phyloP scores from a whole-genome alignment of 2,888 invertebrate genomes.

The Luperina nickerlii region DNA sequence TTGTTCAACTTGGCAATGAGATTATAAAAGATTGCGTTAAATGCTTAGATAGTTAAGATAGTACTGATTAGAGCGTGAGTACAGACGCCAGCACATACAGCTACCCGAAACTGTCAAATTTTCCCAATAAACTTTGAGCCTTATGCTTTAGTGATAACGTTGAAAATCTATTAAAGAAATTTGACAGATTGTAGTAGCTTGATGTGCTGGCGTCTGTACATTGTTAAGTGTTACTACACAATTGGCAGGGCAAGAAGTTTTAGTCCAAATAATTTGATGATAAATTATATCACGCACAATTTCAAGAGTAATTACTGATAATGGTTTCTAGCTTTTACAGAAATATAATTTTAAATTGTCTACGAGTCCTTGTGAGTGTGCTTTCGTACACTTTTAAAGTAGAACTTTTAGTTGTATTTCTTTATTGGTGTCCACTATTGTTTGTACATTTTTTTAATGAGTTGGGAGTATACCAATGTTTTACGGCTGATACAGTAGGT shows the following conservation, averaged over 20 bases:
- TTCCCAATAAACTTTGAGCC: too few species aligned
- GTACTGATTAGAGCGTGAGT: constrained; percentile 60
- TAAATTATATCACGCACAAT: not conserved
- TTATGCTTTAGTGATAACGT: too few species aligned
- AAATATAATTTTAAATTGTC: not conserved
- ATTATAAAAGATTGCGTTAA: constrained; percentile 68
- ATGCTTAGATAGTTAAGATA: constrained; percentile 69
- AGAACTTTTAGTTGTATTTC: not conserved
- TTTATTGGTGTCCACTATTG: not conserved
- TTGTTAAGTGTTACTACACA: constrained; percentile 26
- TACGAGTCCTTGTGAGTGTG: not conserved
- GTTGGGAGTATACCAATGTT: too few species aligned
- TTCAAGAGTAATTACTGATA: not conserved
- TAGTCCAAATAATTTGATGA: not conserved
- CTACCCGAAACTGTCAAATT: too few species aligned
- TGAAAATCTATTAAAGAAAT: too few species aligned
- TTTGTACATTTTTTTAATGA: constrained; percentile 3
- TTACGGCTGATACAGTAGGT: too few species aligned
- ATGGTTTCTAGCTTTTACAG: not conserved
- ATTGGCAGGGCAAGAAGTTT: constrained; percentile 16
- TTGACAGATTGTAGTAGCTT: too few species aligned
- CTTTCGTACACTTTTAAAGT: not conserved
- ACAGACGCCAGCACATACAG: too few species aligned
- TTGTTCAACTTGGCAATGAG: constrained; percentile 71
- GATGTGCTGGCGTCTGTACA: not conserved